Conservation (phyloP, 2,797 vertebrate genomes). For the Orientallactaga sibirica region DNA sequence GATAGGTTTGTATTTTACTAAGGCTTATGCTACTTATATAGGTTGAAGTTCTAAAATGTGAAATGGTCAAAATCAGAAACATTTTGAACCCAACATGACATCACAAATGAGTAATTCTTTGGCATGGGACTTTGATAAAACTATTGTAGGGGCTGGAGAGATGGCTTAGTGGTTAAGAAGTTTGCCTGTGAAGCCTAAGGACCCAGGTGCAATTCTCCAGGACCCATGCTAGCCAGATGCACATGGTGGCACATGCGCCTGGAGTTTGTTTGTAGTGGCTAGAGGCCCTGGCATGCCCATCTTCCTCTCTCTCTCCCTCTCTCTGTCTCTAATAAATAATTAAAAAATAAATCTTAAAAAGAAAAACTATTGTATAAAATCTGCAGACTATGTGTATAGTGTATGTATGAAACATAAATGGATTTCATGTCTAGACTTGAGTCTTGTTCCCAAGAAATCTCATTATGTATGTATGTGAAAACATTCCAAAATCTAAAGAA, state of each 20-base stretch:
- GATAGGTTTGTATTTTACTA: background rate
- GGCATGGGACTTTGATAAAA: background rate
- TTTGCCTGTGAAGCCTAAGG: too few relatives aligned
- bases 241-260: too few relatives aligned
- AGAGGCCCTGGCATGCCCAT: too few relatives aligned
- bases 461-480: background rate
- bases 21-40: background rate
- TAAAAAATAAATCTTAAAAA: too few relatives aligned
- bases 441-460: background rate
- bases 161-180: too few relatives aligned
- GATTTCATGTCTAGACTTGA: background rate
- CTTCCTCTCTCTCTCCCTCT: too few relatives aligned
- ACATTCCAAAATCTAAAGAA: background rate
- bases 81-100: background rate
- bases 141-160: too few relatives aligned
- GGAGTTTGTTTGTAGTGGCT: too few relatives aligned
- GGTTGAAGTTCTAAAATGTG: background rate
- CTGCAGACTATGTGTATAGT: background rate
- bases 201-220: too few relatives aligned
- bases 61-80: background rate
- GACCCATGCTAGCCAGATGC: too few relatives aligned
- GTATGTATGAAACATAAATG: background rate
- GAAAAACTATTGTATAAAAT: too few relatives aligned
- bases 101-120: background rate
- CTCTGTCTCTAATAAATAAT: too few relatives aligned